Conservation (phyloP, 2,113 vertebrate species). For the Mionectes macconnelli region DNA sequence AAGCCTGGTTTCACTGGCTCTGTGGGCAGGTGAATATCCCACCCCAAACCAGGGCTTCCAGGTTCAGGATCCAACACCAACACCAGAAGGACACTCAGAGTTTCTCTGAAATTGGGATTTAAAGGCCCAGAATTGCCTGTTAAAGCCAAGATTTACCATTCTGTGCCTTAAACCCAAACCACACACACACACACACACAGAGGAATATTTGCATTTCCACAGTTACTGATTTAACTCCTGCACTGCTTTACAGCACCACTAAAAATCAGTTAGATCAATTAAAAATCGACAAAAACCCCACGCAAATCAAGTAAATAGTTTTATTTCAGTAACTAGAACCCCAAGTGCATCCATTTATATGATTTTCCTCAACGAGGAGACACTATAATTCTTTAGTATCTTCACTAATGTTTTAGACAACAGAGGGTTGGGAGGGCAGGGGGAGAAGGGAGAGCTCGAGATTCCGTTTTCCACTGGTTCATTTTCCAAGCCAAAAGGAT, state of each 20-base stretch:
- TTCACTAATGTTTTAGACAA: not conserved
- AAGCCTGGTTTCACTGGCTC: no score
- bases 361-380: not conserved
- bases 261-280: not conserved
- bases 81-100: not conserved
- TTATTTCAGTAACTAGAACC: not conserved
- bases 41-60: not conserved
- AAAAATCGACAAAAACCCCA: not conserved
- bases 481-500: not conserved
- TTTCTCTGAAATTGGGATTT: not conserved
- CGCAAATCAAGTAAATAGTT: not conserved
- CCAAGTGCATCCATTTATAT: not conserved
- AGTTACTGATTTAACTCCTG: no score
- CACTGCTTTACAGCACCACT: not conserved
- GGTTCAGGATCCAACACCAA: not conserved
- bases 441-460: not conserved
- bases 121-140: not conserved
- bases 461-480: not conserved
- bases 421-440: not conserved
- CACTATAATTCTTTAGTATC: not conserved
- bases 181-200: not conserved
- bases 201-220: not conserved
- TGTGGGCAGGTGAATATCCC: not conserved
- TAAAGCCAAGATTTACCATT: no score
- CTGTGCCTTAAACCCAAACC: not conserved